phyloP scores from a whole-genome alignment of 2,113 vertebrate species.

The Dascyllus trimaculatus region DNA sequence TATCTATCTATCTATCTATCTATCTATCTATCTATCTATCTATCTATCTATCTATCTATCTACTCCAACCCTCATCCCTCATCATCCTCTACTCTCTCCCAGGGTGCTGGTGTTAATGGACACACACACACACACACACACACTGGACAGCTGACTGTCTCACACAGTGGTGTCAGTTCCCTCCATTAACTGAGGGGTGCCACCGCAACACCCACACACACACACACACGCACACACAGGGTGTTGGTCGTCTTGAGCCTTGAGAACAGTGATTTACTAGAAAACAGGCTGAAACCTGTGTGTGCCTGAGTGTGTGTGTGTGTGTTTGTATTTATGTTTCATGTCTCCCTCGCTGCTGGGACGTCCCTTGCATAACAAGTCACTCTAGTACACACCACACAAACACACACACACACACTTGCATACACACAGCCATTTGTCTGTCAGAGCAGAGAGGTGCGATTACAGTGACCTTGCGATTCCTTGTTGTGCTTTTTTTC shows the following conservation, averaged over 20 bases:
- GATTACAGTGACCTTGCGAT: constrained; percentile 17
- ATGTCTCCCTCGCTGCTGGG: constrained; percentile 27
- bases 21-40: neutral
- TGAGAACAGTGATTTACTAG: constrained; percentile 46
- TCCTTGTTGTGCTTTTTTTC: neutral
- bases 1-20: neutral
- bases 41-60: neutral
- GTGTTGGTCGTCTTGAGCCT: constrained; percentile 14
- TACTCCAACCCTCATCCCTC: neutral
- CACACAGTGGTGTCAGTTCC: constrained; percentile 68
- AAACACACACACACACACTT: constrained; percentile 10
- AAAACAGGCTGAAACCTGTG: constrained; percentile 4
- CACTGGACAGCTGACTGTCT: constrained; percentile 59
- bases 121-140: constrained; percentile 43
- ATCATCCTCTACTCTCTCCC: constrained; percentile 21
- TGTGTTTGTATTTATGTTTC: constrained; percentile 13
- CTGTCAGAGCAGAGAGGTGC: constrained; percentile 8
- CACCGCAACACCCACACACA: constrained; percentile 34
- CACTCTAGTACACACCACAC: constrained; percentile 12
- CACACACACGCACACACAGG: constrained; percentile 30
- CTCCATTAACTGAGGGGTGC: constrained; percentile 53
- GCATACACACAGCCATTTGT: constrained; percentile 25
- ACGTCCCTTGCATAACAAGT: constrained; percentile 45
- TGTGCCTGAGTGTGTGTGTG: constrained; percentile 22
- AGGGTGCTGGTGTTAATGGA: constrained; percentile 31